A percentile compares a stretch with the other conserved stretches of the same genome.
These are phyloP conservation scores for Neosalanx taihuensis DNA, from an alignment of 2,797 vertebrate species.

Conservation along the genomic window DNA sequence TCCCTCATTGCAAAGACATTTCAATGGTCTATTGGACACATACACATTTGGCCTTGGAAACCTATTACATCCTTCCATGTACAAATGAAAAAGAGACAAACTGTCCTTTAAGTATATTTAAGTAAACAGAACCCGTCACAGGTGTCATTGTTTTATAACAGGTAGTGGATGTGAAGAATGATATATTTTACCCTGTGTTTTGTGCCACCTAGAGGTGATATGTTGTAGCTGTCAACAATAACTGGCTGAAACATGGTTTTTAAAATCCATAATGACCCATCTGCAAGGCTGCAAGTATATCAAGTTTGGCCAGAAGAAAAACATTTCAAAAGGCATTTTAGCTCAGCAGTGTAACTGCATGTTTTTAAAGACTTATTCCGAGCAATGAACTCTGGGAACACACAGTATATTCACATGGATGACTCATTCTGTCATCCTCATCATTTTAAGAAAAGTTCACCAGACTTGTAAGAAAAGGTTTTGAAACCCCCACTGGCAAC, in stretches of 20 bases:
- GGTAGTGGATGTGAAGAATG: neutral
- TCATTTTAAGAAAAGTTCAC: constrained; percentile 12
- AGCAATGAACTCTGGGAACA: too few relatives aligned
- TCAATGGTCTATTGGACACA: too few relatives aligned
- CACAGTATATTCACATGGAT: neutral
- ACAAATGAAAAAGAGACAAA: neutral
- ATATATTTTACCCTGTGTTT: neutral
- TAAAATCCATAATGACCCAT: neutral
- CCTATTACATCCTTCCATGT: neutral
- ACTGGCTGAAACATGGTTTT: neutral
- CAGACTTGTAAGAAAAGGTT: constrained; percentile 27
- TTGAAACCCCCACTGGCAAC: constrained; percentile 60
- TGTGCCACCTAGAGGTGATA: constrained; percentile 22
- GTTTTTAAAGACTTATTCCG: neutral
- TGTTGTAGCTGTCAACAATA: neutral
- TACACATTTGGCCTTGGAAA: too few relatives aligned
- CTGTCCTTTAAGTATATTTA: too few relatives aligned
- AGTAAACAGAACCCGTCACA: neutral
- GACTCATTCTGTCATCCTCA: constrained; percentile 5
- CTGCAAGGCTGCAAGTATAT: neutral
- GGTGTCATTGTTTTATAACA: neutral
- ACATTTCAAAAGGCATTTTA: neutral
- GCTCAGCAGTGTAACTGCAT: neutral
- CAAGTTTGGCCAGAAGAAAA: neutral
- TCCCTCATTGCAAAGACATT: too few relatives aligned